Conservation (phyloP, 2,797 vertebrate species). For the Amphiprion clarkii region DNA sequence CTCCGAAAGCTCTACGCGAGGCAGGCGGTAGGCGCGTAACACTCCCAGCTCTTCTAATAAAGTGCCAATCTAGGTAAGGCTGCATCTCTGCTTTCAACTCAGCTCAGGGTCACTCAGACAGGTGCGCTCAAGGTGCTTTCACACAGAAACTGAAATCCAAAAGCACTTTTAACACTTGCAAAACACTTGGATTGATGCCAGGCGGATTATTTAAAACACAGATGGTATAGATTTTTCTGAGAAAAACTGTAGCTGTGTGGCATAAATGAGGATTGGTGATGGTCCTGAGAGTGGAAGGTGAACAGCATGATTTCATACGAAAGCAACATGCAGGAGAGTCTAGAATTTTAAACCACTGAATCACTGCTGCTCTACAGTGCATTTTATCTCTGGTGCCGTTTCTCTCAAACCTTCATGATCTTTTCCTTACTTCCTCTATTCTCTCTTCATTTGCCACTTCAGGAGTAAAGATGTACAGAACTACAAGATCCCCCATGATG, state of each 20-base stretch:
- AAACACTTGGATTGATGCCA: background rate
- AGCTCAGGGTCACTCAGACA: slow-evolving; percentile 43
- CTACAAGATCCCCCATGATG: slow-evolving; percentile 85
- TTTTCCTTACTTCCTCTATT: background rate
- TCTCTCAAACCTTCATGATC: background rate
- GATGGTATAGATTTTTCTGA: slow-evolving; percentile 4
- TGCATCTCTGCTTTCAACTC: slow-evolving; percentile 65
- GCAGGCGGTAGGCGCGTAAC: slow-evolving; percentile 78
- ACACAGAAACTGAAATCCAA: slow-evolving; percentile 42
- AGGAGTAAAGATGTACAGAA: slow-evolving; percentile 87
- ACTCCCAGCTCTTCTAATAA: slow-evolving; percentile 74
- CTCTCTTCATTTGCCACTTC: slow-evolving; percentile 37
- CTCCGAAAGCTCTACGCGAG: slow-evolving; percentile 84
- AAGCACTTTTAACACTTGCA: slow-evolving; percentile 59
- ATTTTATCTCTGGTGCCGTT: background rate
- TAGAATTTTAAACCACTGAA: background rate
- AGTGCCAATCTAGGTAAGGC: slow-evolving; percentile 84
- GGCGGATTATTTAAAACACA: background rate
- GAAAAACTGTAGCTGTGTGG: background rate
- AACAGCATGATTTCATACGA: slow-evolving; percentile 3
- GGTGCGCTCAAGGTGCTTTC: slow-evolving; percentile 30
- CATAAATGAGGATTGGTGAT: background rate
- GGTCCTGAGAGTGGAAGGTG: background rate
- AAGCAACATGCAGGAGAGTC: background rate
- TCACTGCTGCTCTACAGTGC: background rate